Evolutionary conservation across 2,797 vertebrate species (phyloP).

Genomic region (Pseudomugil gertrudae): DNA sequence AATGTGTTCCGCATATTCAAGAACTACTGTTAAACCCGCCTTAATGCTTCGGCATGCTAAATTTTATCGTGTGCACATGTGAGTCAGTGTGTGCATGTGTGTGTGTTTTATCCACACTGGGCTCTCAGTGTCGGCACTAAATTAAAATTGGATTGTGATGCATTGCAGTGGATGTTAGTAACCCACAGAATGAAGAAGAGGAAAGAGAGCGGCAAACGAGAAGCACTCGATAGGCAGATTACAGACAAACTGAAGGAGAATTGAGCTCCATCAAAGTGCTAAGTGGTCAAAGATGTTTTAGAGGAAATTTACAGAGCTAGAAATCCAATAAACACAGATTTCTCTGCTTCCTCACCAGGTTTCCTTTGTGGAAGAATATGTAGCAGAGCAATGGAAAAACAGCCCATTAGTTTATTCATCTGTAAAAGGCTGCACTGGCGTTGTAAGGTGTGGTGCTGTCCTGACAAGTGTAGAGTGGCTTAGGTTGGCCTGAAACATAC

Average conservation of each 20-base stretch:
- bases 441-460: constrained; percentile 21
- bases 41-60: constrained; percentile 46
- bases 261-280: constrained; percentile 46
- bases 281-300: constrained; percentile 33
- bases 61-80: constrained; percentile 36
- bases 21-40: constrained; percentile 66
- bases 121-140: constrained; percentile 63
- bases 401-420: constrained; percentile 28
- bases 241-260: constrained; percentile 49
- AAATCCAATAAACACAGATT: constrained; percentile 23
- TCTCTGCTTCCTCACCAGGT: constrained; percentile 2
- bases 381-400: constrained; percentile 36
- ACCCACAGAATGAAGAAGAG: constrained; percentile 61
- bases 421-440: constrained; percentile 35
- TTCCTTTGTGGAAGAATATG: constrained; percentile 16
- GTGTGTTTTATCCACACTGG: constrained; percentile 58
- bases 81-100: background rate
- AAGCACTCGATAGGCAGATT: constrained; percentile 50
- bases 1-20: constrained; percentile 80
- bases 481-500: constrained; percentile 59
- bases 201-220: constrained; percentile 37
- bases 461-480: constrained; percentile 49
- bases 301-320: constrained; percentile 24
- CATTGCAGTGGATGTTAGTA: constrained; percentile 79
- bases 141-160: constrained; percentile 83